Evolutionary conservation across 2,888 invertebrate species (phyloP).

Genomic region (Limenitis camilla): DNA sequence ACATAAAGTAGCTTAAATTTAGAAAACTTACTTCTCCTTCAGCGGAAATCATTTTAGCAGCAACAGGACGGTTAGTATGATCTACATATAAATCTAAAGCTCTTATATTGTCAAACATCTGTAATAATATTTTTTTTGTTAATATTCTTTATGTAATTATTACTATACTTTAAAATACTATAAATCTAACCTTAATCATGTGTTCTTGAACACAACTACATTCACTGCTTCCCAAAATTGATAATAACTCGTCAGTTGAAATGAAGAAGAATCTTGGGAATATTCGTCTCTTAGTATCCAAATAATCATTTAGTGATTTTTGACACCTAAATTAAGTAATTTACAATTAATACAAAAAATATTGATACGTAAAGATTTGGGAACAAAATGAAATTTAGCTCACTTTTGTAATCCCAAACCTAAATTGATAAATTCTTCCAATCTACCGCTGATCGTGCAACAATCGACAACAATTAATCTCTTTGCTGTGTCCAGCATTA

Average conservation of each 20-base stretch:
- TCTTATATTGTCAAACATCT: constrained; percentile 95
- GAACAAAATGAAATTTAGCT: constrained; percentile 16
- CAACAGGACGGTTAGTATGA: constrained; percentile 78
- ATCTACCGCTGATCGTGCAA: constrained; percentile 82
- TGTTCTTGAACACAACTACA: constrained; percentile 91
- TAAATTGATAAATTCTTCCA: constrained; percentile 83
- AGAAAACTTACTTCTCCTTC: constrained; percentile 80
- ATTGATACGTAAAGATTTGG: not conserved
- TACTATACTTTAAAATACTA: not conserved
- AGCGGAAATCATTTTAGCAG: constrained; percentile 88
- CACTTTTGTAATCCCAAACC: constrained; percentile 83
- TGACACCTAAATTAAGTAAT: constrained; percentile 75
- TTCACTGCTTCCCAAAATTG: constrained; percentile 90
- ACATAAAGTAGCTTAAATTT: not conserved
- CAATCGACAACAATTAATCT: constrained; percentile 85
- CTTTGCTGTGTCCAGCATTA: constrained; percentile 89
- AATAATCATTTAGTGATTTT: constrained; percentile 92
- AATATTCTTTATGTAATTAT: not conserved
- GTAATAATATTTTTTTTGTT: constrained; percentile 17
- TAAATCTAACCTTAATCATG: constrained; percentile 84
- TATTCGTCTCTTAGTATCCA: constrained; percentile 89
- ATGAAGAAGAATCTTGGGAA: constrained; percentile 96
- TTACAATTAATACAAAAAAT: not conserved
- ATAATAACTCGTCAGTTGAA: constrained; percentile 92
- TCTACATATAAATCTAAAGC: constrained; percentile 81